Base-by-base conservation (phyloP, 2,797 vertebrate genomes). In the Tadarida brasiliensis region DNA sequence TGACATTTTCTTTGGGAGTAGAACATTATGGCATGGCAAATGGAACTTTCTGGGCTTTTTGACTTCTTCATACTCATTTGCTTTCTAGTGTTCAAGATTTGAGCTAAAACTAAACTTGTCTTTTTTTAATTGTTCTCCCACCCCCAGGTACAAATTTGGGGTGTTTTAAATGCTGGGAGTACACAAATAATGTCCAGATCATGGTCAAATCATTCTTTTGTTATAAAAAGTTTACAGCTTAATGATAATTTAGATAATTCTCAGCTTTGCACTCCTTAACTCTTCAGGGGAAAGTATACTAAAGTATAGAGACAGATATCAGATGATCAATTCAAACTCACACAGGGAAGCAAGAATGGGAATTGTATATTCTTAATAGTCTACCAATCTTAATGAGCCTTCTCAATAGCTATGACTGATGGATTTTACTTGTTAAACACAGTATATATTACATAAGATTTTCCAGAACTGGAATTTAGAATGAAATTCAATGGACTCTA, bases 1-100 rank as follows among this genome's bases (percentile, higher is more conserved):
- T 96, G 88, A 95, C 90, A 92, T 88, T 97, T 96, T 96, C 71
- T 94, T 74, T 65, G n/a, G 57, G 87, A 96, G 30, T 61, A 80
- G 39, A 73, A 87, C 51, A 78, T 74, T 63, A n/a, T 73, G 73
- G 59, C 24, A 91, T 51, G 70, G 33, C 4, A 96, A 90, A 77
- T 80, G 49, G 47, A 97, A 96, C 67, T 94, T 96, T 91, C 30
- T 84, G 71, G 56, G 82, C 2, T 80, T 90, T 94, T 82, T 61
- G n/a, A 86, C 51, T 88, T 26, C 17, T 92, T 96, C 89, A 49
- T 90, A 87, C 28, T 96, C 49, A 87, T 84, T 94, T 91, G 3
- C 35, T 94, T 92, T 86, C 82, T 95, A 82, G 73, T 94, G 71
- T 90, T 91, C 33, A 94, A 91, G 47, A 74, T 87, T 77, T 91